Base-by-base conservation (phyloP, 2,113 vertebrate species). In the Chauna torquata region DNA sequence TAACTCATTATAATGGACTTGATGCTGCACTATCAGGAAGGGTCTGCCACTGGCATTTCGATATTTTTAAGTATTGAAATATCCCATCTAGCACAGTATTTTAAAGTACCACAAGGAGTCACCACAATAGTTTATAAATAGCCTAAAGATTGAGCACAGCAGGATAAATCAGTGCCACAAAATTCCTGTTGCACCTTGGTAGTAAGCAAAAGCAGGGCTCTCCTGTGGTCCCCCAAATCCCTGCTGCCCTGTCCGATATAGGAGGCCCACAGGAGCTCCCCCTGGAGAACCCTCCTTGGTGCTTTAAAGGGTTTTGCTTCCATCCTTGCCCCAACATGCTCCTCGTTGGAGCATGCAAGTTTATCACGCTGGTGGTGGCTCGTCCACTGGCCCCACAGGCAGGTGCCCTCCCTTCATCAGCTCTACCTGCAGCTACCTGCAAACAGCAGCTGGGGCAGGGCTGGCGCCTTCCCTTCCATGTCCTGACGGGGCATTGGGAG, bases 261-360 rank as follows among this genome's bases (percentile, higher is more conserved):
- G 2, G 11, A 52, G 23, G 27, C 12, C 6, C 25, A 17, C 28
- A 28, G 82, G 34, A 50, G 2, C 47, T 72, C 16, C 20, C 14
- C 5, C 44, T 74, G 2, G 1, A 20, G 52, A 13, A 47, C 44
- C 24, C 59, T 61, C 38, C 59, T 68, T 1, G 0, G 38, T 13
- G 11, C 44, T 40, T 80, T 16, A 32, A 36, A 76, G 25, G 7
- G 16, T 55, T n/a, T 30, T 40, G 17, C 81, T 65, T 64, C 58
- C 18, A 22, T 50, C 27, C 50, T 58, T 5, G 0, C 40, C 58
- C 45, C 28, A 47, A 47, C 74, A 68, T 2, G 23, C 75, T 54
- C 34, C 24, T 47, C 44, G 34, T 12, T 24, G 40, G 44, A 59
- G 30, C 0, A 0, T 47, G 54, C 30, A 27, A 28, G 17, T 19